Evolutionary conservation across 2,113 vertebrate species (phyloP), one percentile per base, ranked within the genome.

Genomic region (Chiloscyllium plagiosum): DNA sequence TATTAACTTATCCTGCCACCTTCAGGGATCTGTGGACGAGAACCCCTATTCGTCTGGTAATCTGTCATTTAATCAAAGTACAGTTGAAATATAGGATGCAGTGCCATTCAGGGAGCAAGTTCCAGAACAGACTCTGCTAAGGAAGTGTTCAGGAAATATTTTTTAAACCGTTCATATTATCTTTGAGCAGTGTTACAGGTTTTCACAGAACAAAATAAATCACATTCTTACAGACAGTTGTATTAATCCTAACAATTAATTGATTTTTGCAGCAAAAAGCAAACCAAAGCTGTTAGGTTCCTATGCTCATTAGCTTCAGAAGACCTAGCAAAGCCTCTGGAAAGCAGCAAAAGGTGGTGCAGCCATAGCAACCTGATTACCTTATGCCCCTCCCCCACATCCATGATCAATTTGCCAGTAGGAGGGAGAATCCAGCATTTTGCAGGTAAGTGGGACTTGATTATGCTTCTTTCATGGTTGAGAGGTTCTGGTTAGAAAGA

Each of bases 341-440:
- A 47, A 83, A 83, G 13, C 80, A 4, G 80, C 80, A 47, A 33
- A 76, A 76, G 80, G 80, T 83, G 80, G 37, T 83, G 80, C 80
- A 83, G 80, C 80, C 80, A 83, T 83, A 47, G 80, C 80, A 83
- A 83, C 80, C 80, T 42, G 80, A 83, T 42, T 83, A 17, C 37
- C 37, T 83, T 42, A 83, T 47, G 80, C 80, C 80, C 80, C 80
- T 83, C 80, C 80, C 80, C 80, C 80, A 83, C 80, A 83, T 42
- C 37, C 37, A 83, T 42, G 37, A 83, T 83, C 80, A 42, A 42
- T 83, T 42, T 83, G 80, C 80, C 80, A 47, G 37, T 83, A 83
- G 80, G 80, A 83, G 80, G 37, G 80, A 47, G 80, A 47, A 83
- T 83, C 80, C 80, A 83, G 80, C 42, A 83, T 83, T 83, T 83